Conservation (phyloP, 2,113 vertebrate species). For the Istiophorus platypterus region DNA sequence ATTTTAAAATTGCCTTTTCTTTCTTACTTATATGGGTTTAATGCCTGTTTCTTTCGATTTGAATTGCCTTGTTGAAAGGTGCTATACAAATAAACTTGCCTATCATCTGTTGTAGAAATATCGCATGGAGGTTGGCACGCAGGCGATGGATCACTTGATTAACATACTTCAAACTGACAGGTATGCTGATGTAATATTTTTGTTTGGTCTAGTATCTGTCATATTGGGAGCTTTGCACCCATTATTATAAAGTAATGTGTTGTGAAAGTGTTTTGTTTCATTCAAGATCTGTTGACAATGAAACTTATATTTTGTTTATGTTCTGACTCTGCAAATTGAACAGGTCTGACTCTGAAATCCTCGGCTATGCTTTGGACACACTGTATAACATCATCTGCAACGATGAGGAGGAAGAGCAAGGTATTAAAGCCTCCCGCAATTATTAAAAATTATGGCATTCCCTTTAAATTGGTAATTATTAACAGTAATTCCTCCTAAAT, state of each 20-base stretch:
- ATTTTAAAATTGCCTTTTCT: background rate
- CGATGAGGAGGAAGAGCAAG: conserved; percentile 96
- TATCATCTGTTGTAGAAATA: conserved; percentile 88
- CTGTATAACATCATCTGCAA: conserved; percentile 97
- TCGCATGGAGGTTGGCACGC: conserved; percentile 94
- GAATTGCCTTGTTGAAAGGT: background rate
- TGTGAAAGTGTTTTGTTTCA: background rate
- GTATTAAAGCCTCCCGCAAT: conserved; percentile 74
- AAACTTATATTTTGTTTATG: background rate
- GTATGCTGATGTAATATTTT: conserved; percentile 73
- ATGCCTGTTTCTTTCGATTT: background rate
- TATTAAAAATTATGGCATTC: background rate
- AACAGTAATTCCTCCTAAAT: conserved; percentile 9
- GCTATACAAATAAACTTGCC: background rate
- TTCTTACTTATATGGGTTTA: background rate
- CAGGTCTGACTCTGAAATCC: conserved; percentile 98
- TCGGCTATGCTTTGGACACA: conserved; percentile 98
- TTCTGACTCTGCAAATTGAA: conserved; percentile 1
- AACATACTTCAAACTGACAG: conserved; percentile 95
- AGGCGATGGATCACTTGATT: conserved; percentile 95
- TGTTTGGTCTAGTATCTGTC: background rate
- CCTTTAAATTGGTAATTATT: background rate
- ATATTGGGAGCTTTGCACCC: background rate
- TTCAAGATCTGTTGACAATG: background rate
- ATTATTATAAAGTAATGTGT: background rate